Conservation (phyloP, 2,888 invertebrate genomes). For the Ceraclea dissimilis region DNA sequence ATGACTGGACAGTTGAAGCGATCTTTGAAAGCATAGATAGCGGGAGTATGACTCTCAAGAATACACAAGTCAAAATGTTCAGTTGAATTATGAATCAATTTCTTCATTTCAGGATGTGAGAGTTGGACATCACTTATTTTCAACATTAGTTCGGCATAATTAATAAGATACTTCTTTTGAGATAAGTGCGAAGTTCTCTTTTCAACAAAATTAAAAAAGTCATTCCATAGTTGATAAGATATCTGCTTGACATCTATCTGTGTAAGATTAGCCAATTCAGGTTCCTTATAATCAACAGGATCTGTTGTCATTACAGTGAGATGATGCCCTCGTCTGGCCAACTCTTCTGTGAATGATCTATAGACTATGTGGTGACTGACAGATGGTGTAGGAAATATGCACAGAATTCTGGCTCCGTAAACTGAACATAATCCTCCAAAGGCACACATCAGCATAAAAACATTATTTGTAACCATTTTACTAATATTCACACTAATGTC, state of each 20-base stretch:
- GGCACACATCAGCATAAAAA: no score
- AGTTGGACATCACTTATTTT: conserved; percentile 27
- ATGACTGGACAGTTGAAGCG: conserved; percentile 49
- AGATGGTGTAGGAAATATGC: conserved; percentile 38
- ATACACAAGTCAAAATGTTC: conserved; percentile 50
- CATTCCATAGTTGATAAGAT: conserved; percentile 31
- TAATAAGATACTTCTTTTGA: not conserved
- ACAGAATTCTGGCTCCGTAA: conserved; percentile 36
- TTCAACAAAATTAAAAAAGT: conserved; percentile 16
- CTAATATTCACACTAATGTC: no score
- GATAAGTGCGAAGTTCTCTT: conserved; percentile 3
- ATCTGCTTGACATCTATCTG: conserved; percentile 34
- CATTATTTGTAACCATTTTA: no score
- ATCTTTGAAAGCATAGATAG: conserved; percentile 45
- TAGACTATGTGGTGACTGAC: conserved; percentile 43
- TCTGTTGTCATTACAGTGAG: conserved; percentile 40
- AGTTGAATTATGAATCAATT: conserved; percentile 32
- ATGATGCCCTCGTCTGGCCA: conserved; percentile 41
- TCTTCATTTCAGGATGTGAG: conserved; percentile 28
- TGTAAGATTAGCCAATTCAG: conserved; percentile 30
- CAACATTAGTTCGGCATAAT: conserved; percentile 9
- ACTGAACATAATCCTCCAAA: no score
- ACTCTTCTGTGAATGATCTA: conserved; percentile 36
- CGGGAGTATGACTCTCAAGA: conserved; percentile 46
- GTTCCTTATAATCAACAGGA: conserved; percentile 34